Conservation (phyloP, 2,797 vertebrate genomes). For the Xerus rutilus region DNA sequence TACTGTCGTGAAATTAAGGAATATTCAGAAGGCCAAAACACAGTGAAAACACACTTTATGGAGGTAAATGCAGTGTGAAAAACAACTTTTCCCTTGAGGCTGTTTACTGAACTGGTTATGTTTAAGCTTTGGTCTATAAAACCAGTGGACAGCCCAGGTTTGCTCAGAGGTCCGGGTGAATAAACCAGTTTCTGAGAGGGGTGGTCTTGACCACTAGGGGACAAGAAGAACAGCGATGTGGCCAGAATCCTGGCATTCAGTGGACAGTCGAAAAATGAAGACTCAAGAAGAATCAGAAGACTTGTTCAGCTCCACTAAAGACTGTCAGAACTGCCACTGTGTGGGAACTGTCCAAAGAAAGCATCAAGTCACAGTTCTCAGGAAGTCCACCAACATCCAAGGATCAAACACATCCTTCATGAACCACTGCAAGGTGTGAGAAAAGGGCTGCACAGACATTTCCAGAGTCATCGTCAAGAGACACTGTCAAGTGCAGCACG, state of each 20-base stretch:
- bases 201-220: background rate
- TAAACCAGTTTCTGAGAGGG: background rate
- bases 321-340: background rate
- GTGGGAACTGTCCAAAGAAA: background rate
- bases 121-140: no score
- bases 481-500: accelerated
- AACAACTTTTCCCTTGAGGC: background rate
- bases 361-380: background rate
- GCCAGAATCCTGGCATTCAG: background rate
- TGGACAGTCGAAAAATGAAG: background rate
- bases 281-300: background rate
- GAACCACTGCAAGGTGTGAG: background rate
- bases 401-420: background rate
- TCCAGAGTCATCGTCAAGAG: background rate
- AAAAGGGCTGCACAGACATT: background rate
- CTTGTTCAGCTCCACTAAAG: accelerated
- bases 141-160: background rate
- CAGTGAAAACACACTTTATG: background rate
- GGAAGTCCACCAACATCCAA: background rate
- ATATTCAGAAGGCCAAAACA: background rate
- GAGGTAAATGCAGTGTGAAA: background rate
- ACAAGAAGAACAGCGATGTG: background rate
- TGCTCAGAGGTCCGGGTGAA: accelerated
- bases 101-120: background rate
- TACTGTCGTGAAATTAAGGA: background rate